A percentile compares a stretch with the other conserved stretches of the same genome.
Conservation (phyloP, 2,888 invertebrate genomes). For the Imbricaverruca yamaguchii region DNA sequence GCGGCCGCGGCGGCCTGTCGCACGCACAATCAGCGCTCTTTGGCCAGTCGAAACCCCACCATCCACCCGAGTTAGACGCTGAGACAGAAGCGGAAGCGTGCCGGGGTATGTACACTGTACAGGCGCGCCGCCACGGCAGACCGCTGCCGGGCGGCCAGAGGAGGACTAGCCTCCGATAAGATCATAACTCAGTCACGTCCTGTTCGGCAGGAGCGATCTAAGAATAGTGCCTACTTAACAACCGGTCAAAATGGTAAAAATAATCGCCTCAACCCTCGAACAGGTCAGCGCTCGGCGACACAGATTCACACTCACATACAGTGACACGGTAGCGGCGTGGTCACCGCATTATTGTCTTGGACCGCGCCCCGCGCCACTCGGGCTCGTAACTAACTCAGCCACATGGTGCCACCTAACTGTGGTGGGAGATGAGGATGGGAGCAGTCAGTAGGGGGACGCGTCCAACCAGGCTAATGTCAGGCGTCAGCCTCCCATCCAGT, state of each 20-base stretch:
- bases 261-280: not conserved
- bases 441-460: no score
- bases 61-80: not conserved
- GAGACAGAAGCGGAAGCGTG: not conserved
- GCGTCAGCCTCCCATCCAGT: no score
- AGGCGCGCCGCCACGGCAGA: no score
- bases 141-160: no score
- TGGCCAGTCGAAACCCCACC: not conserved
- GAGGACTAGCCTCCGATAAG: no score
- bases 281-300: no score
- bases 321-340: conserved; percentile 25
- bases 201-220: not conserved
- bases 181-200: no score
- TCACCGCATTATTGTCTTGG: no score
- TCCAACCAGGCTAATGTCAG: no score
- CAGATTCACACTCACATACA: not conserved
- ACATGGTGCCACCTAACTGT: no score
- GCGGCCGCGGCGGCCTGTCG: not conserved
- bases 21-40: not conserved
- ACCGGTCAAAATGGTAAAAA: conserved; percentile 1
- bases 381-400: not conserved
- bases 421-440: no score
- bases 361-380: conserved; percentile 18
- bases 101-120: not conserved
- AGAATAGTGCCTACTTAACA: conserved; percentile 6